Conservation (phyloP, 2,113 vertebrate genomes). For the Ceyx melanurus region DNA sequence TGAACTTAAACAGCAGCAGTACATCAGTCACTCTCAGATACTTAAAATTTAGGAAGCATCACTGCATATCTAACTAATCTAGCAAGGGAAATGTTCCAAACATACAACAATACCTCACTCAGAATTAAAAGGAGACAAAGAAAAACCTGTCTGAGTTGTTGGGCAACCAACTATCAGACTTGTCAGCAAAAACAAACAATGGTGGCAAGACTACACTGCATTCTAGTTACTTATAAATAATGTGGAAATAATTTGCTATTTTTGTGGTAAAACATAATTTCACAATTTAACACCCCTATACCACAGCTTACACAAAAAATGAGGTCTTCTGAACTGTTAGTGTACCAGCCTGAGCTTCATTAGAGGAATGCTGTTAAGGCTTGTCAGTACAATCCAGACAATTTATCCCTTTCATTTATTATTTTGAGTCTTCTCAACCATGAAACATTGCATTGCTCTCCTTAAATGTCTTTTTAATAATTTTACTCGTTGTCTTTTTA, state of each 20-base stretch:
- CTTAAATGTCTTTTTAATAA: neutral
- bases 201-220: constrained; percentile 17
- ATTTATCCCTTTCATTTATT: neutral
- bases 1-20: constrained; percentile 40
- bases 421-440: neutral
- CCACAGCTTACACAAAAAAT: constrained; percentile 39
- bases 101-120: neutral
- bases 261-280: constrained; percentile 50
- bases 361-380: neutral
- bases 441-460: neutral
- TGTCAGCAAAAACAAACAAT: constrained; percentile 61
- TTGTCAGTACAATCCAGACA: neutral
- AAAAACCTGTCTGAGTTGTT: constrained; percentile 64
- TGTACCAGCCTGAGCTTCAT: neutral
- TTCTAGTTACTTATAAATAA: constrained; percentile 32
- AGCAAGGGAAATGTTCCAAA: constrained; percentile 36
- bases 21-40: constrained; percentile 24
- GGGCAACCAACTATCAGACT: constrained; percentile 52
- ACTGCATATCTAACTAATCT: constrained; percentile 43
- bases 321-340: neutral
- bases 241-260: constrained; percentile 43
- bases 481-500: neutral
- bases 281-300: constrained; percentile 12
- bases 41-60: constrained; percentile 23
- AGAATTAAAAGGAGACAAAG: constrained; percentile 53